Conservation (phyloP, 2,113 vertebrate species). For the Oreochromis niloticus region DNA sequence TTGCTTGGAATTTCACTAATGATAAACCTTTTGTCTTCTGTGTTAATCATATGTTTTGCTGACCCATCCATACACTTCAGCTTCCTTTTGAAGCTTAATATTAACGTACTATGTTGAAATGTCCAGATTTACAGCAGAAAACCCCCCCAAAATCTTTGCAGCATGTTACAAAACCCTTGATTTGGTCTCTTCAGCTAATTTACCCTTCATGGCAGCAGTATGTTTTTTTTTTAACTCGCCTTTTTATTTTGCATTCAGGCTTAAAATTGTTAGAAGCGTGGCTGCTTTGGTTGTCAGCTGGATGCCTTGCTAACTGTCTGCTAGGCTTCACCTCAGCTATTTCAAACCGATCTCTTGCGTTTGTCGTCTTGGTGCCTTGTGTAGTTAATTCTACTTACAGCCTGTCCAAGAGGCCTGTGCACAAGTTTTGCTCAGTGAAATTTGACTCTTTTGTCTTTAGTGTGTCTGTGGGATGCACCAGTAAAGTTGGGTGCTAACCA, state of each 20-base stretch:
- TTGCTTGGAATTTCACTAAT: neutral
- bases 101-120: neutral
- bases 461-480: neutral
- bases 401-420: neutral
- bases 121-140: neutral
- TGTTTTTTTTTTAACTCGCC: neutral
- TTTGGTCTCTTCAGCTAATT: neutral
- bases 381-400: neutral
- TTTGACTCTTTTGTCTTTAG: neutral
- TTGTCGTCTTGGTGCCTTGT: neutral
- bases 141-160: fast-evolving
- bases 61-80: neutral
- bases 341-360: neutral
- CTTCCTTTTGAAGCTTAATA: neutral
- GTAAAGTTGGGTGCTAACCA: neutral
- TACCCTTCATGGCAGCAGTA: neutral
- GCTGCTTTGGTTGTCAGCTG: neutral
- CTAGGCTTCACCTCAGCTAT: neutral
- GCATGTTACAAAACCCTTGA: neutral
- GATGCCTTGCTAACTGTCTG: neutral
- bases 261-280: neutral
- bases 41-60: neutral
- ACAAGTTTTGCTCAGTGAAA: neutral
- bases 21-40: neutral
- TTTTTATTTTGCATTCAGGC: neutral